Percentiles rank a stretch among this genome's conserved stretches.
Conservation (phyloP, 30 jellyfish, hydroid and myxozoan genomes). For the Aurelia sp. region DNA sequence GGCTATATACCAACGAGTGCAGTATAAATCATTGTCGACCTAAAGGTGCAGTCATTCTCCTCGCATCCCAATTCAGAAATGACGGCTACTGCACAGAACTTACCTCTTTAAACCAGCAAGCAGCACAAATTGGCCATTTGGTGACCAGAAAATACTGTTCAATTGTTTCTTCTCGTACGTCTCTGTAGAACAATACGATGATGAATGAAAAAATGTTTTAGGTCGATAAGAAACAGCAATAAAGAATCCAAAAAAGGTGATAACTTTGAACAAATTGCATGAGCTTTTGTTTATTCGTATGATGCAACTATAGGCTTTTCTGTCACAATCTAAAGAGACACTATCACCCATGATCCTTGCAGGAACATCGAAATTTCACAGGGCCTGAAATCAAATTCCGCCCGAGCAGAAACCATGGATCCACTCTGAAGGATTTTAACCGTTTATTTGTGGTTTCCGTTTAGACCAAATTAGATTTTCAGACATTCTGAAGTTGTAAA, state of each 20-base stretch:
- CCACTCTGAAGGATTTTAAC: no score
- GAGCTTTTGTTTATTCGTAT: no score
- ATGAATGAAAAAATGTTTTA: background rate
- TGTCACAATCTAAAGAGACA: no score
- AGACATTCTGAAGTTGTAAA: no score
- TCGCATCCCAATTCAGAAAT: background rate
- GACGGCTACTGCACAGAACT: background rate
- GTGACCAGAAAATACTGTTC: conserved; percentile 97
- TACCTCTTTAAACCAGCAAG: conserved; percentile 97
- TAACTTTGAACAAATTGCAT: background rate
- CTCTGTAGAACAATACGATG: conserved; percentile 31
- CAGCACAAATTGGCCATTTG: conserved; percentile 96
- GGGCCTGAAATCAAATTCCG: no score
- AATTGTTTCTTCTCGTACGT: conserved; percentile 81
- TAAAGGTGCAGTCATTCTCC: background rate
- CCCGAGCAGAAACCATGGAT: no score
- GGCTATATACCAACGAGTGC: background rate
- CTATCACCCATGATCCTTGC: no score
- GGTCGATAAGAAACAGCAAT: background rate
- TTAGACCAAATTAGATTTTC: no score
- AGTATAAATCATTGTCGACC: no score
- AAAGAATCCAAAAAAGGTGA: background rate
- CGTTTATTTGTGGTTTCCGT: no score
- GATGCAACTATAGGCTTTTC: no score
- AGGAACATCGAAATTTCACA: no score